Conservation (phyloP, 2,888 invertebrate genomes). For the Tetrapedia diversipes region DNA sequence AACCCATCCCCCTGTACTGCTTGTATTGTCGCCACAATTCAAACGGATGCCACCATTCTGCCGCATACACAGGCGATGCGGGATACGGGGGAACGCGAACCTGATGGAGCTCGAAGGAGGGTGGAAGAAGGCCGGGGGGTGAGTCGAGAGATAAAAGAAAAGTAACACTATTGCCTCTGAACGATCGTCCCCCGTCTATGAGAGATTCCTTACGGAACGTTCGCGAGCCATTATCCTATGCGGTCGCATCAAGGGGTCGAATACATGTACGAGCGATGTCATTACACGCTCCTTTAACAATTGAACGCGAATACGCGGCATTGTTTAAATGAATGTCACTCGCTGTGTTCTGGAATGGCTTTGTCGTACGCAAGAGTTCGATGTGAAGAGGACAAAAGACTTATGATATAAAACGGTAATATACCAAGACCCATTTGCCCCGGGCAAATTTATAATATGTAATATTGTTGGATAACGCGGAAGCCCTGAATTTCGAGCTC, state of each 20-base stretch:
- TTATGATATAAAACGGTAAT: neutral
- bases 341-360: neutral
- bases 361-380: neutral
- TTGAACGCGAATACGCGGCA: conserved; percentile 10
- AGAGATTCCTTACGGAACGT: conserved; percentile 46
- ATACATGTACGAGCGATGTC: conserved; percentile 20
- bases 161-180: conserved; percentile 57
- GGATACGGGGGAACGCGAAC: conserved; percentile 34
- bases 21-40: conserved; percentile 44
- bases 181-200: conserved; percentile 49
- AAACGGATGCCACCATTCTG: conserved; percentile 46
- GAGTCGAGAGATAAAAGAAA: conserved; percentile 57
- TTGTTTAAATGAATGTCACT: conserved; percentile 37
- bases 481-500: too few species aligned
- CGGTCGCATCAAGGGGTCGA: conserved; percentile 20
- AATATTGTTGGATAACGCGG: neutral
- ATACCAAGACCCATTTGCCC: neutral
- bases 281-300: conserved; percentile 16
- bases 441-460: neutral
- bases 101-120: conserved; percentile 38
- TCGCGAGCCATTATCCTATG: conserved; percentile 51
- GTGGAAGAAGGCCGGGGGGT: conserved; percentile 12
- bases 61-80: conserved; percentile 41
- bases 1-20: conserved; percentile 8
- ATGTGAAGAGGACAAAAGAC: conserved; percentile 7